Evolutionary conservation across 1,140 invertebrate genomes (phyloP).

Genomic region (Melipona quadrifasciata): DNA sequence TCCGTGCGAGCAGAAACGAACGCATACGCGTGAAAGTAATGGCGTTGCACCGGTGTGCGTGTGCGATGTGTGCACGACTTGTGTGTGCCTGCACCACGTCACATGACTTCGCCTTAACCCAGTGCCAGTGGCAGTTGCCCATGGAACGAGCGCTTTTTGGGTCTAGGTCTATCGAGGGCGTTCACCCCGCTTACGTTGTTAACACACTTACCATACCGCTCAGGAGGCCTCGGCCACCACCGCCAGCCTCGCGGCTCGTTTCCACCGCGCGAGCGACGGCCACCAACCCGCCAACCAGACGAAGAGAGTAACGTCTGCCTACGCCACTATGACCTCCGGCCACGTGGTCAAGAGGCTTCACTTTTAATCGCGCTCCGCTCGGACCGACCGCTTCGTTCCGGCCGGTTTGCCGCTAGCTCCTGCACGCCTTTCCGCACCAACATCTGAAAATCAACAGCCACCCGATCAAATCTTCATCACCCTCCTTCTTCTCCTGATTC

Average conservation of each 20-base stretch:
- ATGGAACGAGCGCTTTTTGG: constrained; percentile 73
- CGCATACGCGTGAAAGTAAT: constrained; percentile 55
- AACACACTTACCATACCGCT: constrained; percentile 73
- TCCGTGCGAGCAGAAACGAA: constrained; percentile 20
- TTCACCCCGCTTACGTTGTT: constrained; percentile 73
- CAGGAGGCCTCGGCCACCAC: background rate
- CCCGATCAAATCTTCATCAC: background rate
- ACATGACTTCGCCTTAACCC: constrained; percentile 74
- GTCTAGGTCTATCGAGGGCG: constrained; percentile 78
- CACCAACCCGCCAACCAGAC: constrained; percentile 8
- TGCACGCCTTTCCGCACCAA: background rate
- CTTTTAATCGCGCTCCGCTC: constrained; percentile 60
- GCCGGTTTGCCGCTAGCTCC: background rate
- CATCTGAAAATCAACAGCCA: constrained; percentile 15
- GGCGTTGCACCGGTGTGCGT: background rate
- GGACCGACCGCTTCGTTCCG: background rate
- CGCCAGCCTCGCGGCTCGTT: constrained; percentile 2
- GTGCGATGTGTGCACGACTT: constrained; percentile 16
- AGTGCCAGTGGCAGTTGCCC: constrained; percentile 71
- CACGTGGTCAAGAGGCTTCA: constrained; percentile 66
- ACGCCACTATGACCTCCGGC: constrained; percentile 59
- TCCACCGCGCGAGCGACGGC: constrained; percentile 27
- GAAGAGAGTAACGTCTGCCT: constrained; percentile 62
- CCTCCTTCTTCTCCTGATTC: background rate
- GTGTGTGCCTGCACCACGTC: constrained; percentile 55